phyloP scores from a whole-genome alignment of 2,113 vertebrate genomes.

The Salvelinus alpinus region DNA sequence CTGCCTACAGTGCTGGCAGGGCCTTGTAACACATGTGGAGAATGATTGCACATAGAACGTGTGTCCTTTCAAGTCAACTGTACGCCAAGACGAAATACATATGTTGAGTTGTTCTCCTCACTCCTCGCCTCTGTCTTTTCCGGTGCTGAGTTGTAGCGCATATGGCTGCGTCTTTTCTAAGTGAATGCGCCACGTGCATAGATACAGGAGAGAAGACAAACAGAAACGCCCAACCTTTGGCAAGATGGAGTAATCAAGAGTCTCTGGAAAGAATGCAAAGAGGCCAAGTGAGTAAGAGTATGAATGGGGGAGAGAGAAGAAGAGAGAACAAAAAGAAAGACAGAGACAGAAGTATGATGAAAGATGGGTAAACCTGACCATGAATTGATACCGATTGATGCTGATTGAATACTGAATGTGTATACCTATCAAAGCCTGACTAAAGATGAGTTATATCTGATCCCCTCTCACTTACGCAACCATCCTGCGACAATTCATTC shows the following conservation, averaged over 20 bases:
- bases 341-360: slow-evolving; percentile 11
- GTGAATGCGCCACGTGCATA: slow-evolving; percentile 56
- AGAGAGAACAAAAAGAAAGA: background rate
- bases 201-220: slow-evolving; percentile 71
- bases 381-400: background rate
- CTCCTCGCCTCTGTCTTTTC: background rate
- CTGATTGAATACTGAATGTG: background rate
- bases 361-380: background rate
- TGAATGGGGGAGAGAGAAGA: slow-evolving; percentile 13
- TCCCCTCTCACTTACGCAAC: background rate
- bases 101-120: slow-evolving; percentile 4
- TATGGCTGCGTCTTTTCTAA: slow-evolving; percentile 45
- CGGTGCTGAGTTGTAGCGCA: slow-evolving; percentile 12
- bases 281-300: slow-evolving; percentile 50
- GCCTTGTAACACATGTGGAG: too few relatives aligned
- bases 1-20: too few relatives aligned
- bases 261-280: slow-evolving; percentile 67
- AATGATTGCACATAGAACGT: background rate
- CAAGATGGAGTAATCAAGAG: slow-evolving; percentile 66
- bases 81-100: slow-evolving; percentile 12
- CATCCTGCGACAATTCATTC: background rate
- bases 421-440: background rate
- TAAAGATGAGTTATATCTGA: background rate
- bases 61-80: background rate
- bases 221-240: slow-evolving; percentile 63